Conservation (phyloP, 2,888 invertebrate species). For the Apodemia duryi region DNA sequence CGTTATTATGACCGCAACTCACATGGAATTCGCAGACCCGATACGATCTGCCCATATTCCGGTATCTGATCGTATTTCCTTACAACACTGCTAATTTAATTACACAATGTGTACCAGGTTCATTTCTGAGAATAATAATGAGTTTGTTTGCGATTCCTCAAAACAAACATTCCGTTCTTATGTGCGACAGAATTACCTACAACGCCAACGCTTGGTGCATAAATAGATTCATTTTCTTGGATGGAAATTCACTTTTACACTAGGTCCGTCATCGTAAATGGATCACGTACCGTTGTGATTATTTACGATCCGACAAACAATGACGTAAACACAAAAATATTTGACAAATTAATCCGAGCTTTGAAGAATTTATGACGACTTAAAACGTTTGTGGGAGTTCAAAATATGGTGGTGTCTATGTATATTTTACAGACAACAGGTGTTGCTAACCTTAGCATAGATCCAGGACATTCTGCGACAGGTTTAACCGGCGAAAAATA, state of each 20-base stretch:
- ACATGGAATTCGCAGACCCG: background rate
- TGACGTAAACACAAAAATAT: constrained; percentile 32
- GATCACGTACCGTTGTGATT: constrained; percentile 49
- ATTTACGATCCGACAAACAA: constrained; percentile 49
- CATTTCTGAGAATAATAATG: constrained; percentile 60
- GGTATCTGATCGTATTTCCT: constrained; percentile 39
- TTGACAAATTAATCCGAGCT: constrained; percentile 18
- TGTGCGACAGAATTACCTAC: constrained; percentile 61
- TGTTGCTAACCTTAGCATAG: too few species aligned
- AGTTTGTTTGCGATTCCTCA: constrained; percentile 70
- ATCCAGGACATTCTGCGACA: too few species aligned
- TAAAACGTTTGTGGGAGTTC: too few species aligned
- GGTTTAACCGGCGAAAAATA: too few species aligned
- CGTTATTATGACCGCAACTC: too few species aligned
- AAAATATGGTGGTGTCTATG: too few species aligned
- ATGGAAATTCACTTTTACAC: constrained; percentile 65
- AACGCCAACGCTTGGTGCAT: constrained; percentile 61
- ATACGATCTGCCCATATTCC: constrained; percentile 5
- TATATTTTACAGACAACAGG: too few species aligned
- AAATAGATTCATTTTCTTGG: constrained; percentile 69
- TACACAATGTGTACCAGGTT: constrained; percentile 50
- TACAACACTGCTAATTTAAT: constrained; percentile 45
- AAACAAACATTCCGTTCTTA: constrained; percentile 68
- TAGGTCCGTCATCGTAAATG: constrained; percentile 45
- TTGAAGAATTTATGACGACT: background rate